Conservation (phyloP, 1,140 invertebrate genomes). For the Euura saliciscinereae region DNA sequence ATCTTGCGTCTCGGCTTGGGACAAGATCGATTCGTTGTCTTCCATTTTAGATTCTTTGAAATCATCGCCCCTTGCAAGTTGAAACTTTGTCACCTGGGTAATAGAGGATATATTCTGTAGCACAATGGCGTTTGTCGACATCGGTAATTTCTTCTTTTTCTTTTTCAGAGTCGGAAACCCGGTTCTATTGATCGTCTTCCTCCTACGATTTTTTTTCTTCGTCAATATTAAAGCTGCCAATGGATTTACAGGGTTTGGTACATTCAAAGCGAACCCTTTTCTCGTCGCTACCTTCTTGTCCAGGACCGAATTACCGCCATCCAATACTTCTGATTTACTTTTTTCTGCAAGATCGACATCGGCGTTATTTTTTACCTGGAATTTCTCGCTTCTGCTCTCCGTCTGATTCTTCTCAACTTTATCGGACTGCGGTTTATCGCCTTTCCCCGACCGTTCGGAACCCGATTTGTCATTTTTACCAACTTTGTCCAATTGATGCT, state of each 20-base stretch:
- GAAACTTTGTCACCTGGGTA: not conserved
- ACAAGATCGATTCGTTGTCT: not conserved
- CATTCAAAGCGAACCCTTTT: conserved; percentile 36
- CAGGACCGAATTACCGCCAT: conserved; percentile 4
- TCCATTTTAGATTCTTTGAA: not conserved
- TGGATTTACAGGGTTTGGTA: conserved; percentile 33
- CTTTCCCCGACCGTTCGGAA: conserved; percentile 23
- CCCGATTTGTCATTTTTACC: conserved; percentile 22
- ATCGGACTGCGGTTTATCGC: conserved; percentile 30
- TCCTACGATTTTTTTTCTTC: conserved; percentile 73
- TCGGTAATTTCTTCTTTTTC: conserved; percentile 75
- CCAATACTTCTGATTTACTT: conserved; percentile 13
- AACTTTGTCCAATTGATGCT: conserved; percentile 32
- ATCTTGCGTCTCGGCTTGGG: not conserved
- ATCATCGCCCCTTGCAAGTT: not conserved
- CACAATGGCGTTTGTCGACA: not conserved
- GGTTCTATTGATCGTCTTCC: conserved; percentile 82
- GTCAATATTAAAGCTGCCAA: conserved; percentile 31
- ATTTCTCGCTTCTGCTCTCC: conserved; percentile 25
- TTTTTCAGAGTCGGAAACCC: conserved; percentile 85
- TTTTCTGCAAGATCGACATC: conserved; percentile 7
- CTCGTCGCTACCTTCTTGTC: conserved; percentile 46
- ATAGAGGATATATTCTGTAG: not conserved
- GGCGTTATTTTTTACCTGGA: conserved; percentile 23
- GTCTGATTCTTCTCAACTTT: conserved; percentile 26